Evolutionary conservation across 2,113 vertebrate species (phyloP).

Genomic region (Trachemys scripta): DNA sequence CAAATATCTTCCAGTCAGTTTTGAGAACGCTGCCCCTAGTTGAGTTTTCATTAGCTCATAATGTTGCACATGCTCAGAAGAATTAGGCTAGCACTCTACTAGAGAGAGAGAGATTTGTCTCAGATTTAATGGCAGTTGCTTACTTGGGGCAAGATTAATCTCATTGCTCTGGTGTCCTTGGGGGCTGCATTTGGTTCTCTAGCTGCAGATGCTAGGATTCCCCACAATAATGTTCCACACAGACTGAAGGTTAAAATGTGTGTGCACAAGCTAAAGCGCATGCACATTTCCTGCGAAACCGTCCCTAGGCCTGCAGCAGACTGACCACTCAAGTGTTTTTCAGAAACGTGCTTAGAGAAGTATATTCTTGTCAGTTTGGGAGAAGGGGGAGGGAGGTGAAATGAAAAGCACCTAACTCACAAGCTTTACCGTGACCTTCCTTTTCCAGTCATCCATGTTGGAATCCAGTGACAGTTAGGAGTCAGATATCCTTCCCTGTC

Average conservation of each 20-base stretch:
- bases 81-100: not conserved
- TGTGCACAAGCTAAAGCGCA: not conserved
- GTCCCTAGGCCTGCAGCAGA: too few relatives aligned
- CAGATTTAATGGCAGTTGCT: not conserved
- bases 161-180: not conserved
- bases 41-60: not conserved
- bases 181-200: not conserved
- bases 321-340: not conserved
- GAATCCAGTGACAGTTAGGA: not conserved
- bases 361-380: not conserved
- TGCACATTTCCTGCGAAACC: not conserved
- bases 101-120: not conserved
- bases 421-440: not conserved
- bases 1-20: not conserved
- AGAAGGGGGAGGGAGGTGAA: accelerated
- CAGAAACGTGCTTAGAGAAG: not conserved
- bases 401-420: not conserved
- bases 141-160: not conserved
- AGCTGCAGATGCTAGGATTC: not conserved
- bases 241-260: not conserved
- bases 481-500: too few relatives aligned
- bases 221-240: not conserved
- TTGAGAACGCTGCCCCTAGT: not conserved
- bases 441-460: not conserved
- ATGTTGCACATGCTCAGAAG: not conserved